Evolutionary conservation across 1,140 invertebrate species (phyloP).

Genomic region (Chironomus tepperi): DNA sequence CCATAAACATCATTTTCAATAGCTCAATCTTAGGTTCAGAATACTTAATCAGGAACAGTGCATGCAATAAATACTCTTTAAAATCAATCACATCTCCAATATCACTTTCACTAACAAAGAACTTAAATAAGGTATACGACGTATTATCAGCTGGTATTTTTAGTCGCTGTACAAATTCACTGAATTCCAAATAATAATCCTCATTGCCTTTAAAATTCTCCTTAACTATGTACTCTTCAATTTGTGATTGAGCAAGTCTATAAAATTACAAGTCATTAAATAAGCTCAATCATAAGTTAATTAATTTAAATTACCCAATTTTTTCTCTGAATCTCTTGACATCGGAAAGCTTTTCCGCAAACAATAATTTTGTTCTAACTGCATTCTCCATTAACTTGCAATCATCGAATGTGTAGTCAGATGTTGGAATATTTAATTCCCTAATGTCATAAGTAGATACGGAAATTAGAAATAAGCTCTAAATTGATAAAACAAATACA

Average conservation of each 20-base stretch:
- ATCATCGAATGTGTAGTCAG: conserved; percentile 91
- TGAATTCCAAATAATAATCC: conserved; percentile 11
- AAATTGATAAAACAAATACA: conserved; percentile 8
- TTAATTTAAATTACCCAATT: conserved; percentile 48
- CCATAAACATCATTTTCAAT: conserved; percentile 32
- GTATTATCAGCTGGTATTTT: conserved; percentile 3
- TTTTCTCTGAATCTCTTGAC: conserved; percentile 62
- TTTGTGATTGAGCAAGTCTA: neutral
- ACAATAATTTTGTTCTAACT: conserved; percentile 68
- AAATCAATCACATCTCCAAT: conserved; percentile 30
- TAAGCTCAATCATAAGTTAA: too few species aligned
- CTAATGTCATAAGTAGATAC: conserved; percentile 42
- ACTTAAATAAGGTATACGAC: neutral
- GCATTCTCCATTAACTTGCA: conserved; percentile 75
- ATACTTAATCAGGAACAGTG: conserved; percentile 34
- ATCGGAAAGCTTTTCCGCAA: conserved; percentile 63
- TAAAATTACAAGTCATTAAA: neutral
- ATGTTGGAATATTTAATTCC: conserved; percentile 68
- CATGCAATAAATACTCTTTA: conserved; percentile 36
- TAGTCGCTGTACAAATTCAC: neutral
- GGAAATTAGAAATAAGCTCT: neutral
- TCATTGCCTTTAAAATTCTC: conserved; percentile 17
- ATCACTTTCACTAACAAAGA: conserved; percentile 15
- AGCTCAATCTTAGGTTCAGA: conserved; percentile 34
- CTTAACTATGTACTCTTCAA: neutral